phyloP scores from a whole-genome alignment of 2,888 invertebrate genomes.

The Liodrosophila aerea region DNA sequence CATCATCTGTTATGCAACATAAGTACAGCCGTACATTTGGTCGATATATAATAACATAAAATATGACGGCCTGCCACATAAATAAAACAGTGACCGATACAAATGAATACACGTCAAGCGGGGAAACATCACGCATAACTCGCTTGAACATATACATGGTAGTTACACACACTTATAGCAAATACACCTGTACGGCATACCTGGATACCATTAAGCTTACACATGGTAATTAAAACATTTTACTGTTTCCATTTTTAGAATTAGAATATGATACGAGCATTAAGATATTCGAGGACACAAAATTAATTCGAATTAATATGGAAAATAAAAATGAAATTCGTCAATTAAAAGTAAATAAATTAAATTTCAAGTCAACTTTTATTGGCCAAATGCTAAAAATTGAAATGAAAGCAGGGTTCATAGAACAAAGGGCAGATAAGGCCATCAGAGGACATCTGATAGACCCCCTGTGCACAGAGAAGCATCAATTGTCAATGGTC shows the following conservation, averaged over 20 bases:
- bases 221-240: no score
- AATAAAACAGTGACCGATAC: constrained; percentile 52
- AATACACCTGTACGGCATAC: no score
- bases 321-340: constrained; percentile 41
- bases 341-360: constrained; percentile 65
- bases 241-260: no score
- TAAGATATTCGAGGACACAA: no score
- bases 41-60: constrained; percentile 70
- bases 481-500: constrained; percentile 47
- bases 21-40: constrained; percentile 51
- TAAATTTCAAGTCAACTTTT: constrained; percentile 54
- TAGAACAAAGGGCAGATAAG: constrained; percentile 5
- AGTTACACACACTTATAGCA: no score
- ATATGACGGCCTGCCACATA: constrained; percentile 67
- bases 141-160: constrained; percentile 1
- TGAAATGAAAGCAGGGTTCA: constrained; percentile 1
- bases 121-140: constrained; percentile 35
- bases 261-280: no score
- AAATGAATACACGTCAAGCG: neutral
- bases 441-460: neutral
- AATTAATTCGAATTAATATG: no score
- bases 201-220: no score
- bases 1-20: constrained; percentile 50
- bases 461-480: neutral
- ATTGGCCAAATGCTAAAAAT: constrained; percentile 45